A percentile compares a stretch with the other conserved stretches of the same genome.
These are phyloP conservation scores for Corythaeola cristata DNA, from an alignment of 2,113 vertebrate species.

Conservation along the genomic window DNA sequence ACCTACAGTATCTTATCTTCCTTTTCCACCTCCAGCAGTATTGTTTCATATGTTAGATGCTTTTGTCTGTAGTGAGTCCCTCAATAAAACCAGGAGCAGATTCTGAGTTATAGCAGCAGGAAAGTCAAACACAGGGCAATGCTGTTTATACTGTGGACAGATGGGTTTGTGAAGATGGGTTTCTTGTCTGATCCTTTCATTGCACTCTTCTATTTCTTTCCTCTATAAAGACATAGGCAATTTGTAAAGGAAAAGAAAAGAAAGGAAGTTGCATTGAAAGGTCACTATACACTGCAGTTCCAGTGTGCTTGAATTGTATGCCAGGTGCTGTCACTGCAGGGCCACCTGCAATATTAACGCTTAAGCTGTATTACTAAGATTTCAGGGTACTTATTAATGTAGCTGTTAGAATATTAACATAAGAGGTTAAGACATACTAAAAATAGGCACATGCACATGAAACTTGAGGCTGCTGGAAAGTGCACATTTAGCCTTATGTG, in stretches of 20 bases:
- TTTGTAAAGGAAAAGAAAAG: not conserved
- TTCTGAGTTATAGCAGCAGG: not conserved
- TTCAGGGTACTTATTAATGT: not conserved
- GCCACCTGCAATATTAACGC: not conserved
- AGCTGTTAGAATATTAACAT: not conserved
- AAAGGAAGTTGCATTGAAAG: not conserved
- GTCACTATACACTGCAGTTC: not conserved
- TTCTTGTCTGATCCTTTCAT: slow-evolving; percentile 8
- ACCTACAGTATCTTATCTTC: not conserved
- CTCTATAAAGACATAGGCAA: not conserved
- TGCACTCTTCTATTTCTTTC: slow-evolving; percentile 6
- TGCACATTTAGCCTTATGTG: not conserved
- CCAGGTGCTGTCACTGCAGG: not conserved
- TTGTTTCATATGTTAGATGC: not conserved
- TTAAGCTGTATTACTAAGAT: not conserved
- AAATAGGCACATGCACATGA: not conserved
- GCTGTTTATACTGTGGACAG: not conserved
- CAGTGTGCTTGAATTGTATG: not conserved
- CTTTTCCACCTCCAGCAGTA: not conserved
- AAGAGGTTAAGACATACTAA: not conserved
- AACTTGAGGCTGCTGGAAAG: not conserved
- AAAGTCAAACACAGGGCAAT: not conserved
- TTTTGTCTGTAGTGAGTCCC: not conserved
- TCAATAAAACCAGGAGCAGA: not conserved
- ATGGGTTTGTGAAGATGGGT: not conserved